These are phyloP conservation scores for Galemys pyrenaicus DNA, from an alignment of 2,113 vertebrate species.

Conservation along the genomic window DNA sequence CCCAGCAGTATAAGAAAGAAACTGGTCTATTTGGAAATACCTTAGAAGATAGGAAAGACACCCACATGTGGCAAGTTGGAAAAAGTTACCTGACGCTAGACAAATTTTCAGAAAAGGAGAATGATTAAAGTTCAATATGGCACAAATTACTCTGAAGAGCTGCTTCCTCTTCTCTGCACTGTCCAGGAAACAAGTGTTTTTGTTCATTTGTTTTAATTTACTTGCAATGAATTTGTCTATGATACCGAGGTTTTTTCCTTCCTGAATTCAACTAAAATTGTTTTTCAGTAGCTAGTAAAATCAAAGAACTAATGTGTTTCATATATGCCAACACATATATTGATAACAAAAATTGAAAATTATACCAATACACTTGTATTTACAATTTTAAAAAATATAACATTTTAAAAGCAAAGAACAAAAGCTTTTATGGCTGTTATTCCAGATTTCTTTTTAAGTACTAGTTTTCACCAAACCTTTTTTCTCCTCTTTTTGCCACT, in stretches of 20 bases:
- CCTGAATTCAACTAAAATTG: constrained; percentile 5
- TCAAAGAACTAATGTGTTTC: background rate
- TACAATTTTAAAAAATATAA: background rate
- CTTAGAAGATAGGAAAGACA: background rate
- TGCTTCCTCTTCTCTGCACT: background rate
- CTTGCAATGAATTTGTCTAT: background rate
- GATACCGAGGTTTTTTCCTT: background rate
- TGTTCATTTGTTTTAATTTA: background rate
- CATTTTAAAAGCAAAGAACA: background rate
- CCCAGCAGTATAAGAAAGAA: background rate
- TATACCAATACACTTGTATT: background rate
- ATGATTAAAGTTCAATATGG: background rate
- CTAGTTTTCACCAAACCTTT: background rate
- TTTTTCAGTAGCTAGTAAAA: constrained; percentile 32
- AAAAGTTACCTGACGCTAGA: background rate
- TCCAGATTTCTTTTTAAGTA: background rate
- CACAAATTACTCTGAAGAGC: background rate
- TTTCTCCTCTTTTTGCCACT: background rate
- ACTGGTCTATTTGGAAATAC: background rate
- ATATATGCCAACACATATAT: background rate
- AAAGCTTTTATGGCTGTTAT: constrained; percentile 7
- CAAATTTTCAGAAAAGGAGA: constrained; percentile 32
- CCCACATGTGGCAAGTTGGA: background rate
- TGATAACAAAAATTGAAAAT: constrained; percentile 4
- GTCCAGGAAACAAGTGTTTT: background rate